These are phyloP conservation scores for Venturia canescens DNA, from an alignment of 1,140 invertebrate species.

Conservation along the genomic window DNA sequence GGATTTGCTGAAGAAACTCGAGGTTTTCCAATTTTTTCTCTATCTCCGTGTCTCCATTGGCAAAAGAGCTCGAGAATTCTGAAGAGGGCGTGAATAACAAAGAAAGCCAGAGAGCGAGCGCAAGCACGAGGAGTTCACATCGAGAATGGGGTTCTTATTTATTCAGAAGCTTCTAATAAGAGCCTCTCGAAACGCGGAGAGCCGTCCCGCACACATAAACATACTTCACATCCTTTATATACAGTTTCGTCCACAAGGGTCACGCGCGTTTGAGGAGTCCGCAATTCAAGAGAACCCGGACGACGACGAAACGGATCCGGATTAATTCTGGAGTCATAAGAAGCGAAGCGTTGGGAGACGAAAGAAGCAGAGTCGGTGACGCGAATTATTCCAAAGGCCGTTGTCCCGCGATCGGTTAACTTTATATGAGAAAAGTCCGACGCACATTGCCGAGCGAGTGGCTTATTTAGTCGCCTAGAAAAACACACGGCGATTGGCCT, in stretches of 20 bases:
- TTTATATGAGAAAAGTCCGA: slow-evolving; percentile 16
- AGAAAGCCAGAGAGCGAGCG: background rate
- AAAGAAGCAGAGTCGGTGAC: too few species aligned
- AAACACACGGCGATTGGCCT: slow-evolving; percentile 46
- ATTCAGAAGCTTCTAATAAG: slow-evolving; percentile 8
- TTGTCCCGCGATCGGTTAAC: too few species aligned
- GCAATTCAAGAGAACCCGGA: too few species aligned
- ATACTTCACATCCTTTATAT: background rate
- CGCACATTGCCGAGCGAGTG: background rate
- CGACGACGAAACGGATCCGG: too few species aligned
- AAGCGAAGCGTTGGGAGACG: too few species aligned
- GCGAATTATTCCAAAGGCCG: too few species aligned
- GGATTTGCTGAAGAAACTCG: too few species aligned
- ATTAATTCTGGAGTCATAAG: too few species aligned
- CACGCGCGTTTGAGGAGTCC: too few species aligned
- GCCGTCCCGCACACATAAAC: background rate
- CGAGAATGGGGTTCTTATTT: background rate
- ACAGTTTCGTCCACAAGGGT: background rate
- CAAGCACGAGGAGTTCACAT: slow-evolving; percentile 11
- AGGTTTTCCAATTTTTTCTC: too few species aligned
- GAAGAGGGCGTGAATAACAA: background rate
- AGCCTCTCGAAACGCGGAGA: background rate
- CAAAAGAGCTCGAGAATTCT: background rate
- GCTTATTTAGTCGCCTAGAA: slow-evolving; percentile 56
- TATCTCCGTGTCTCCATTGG: background rate